Conservation (phyloP, 1,140 invertebrate genomes). For the Drosophila subpulchrella region DNA sequence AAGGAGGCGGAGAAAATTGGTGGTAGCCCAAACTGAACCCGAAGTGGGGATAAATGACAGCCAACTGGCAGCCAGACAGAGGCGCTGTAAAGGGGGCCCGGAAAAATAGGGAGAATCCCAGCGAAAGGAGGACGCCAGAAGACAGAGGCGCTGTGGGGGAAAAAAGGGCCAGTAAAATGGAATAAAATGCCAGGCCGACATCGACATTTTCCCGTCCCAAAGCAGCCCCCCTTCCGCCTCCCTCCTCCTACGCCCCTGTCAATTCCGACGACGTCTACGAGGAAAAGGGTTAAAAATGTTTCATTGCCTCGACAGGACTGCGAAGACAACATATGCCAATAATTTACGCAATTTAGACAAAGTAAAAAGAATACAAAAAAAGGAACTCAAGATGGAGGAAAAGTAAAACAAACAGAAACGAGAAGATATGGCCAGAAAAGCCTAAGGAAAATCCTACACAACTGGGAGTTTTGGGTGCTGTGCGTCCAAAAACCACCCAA, state of each 20-base stretch:
- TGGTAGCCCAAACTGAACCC: conserved; percentile 36
- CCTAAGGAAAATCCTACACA: conserved; percentile 42
- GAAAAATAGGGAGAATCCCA: conserved; percentile 4
- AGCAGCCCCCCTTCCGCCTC: neutral
- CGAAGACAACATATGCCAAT: conserved; percentile 78
- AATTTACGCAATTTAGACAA: conserved; percentile 78
- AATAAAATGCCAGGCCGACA: conserved; percentile 67
- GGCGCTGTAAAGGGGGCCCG: neutral
- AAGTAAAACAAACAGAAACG: conserved; percentile 29
- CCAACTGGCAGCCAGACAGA: conserved; percentile 63
- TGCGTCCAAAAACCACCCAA: conserved; percentile 1
- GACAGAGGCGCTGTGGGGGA: neutral
- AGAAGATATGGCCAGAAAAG: conserved; percentile 5
- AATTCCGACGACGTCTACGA: conserved; percentile 66
- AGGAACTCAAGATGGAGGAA: conserved; percentile 6
- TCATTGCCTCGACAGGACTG: conserved; percentile 64
- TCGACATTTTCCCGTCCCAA: conserved; percentile 21
- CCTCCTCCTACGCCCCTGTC: conserved; percentile 55
- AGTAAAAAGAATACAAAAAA: conserved; percentile 18
- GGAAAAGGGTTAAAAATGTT: conserved; percentile 78
- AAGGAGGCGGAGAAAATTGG: conserved; percentile 4
- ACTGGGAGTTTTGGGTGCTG: conserved; percentile 5
- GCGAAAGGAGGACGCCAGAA: conserved; percentile 1
- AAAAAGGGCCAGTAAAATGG: conserved; percentile 37
- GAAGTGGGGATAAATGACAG: conserved; percentile 69